These are phyloP conservation scores for Polyommatus icarus DNA, from an alignment of 2,888 invertebrate genomes.

Conservation along the genomic window DNA sequence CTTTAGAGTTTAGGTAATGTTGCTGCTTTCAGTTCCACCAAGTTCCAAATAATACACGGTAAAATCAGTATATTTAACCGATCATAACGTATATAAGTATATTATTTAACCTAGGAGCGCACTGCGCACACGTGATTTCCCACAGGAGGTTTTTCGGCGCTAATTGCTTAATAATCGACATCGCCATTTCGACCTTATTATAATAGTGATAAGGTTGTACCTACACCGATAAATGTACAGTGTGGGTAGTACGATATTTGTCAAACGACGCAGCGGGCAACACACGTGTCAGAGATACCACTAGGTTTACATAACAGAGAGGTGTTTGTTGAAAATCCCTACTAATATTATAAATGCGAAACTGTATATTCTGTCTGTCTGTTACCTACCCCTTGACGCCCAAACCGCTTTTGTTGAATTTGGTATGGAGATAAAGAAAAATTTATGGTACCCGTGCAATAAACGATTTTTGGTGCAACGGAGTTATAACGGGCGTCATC, in stretches of 20 bases:
- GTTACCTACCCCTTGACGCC: no score
- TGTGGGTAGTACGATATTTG: background rate
- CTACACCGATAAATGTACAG: background rate
- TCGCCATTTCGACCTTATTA: background rate
- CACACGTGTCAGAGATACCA: background rate
- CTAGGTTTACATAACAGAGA: no score
- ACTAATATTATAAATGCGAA: no score
- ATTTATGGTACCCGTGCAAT: no score
- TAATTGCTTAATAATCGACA: background rate
- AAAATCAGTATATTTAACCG: background rate
- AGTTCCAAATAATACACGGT: background rate
- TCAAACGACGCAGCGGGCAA: background rate
- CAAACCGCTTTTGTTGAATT: no score
- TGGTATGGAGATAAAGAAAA: no score
- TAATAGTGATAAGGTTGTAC: background rate
- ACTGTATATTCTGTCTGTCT: no score
- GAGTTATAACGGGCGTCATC: no score
- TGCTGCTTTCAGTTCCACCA: background rate
- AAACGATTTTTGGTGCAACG: no score
- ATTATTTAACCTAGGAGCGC: background rate
- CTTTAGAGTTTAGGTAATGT: no score
- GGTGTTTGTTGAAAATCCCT: no score
- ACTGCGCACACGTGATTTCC: background rate
- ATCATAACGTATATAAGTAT: background rate
- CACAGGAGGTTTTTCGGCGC: background rate